phyloP scores from a whole-genome alignment of 2,797 vertebrate species.

The Coregonus ussuriensis region DNA sequence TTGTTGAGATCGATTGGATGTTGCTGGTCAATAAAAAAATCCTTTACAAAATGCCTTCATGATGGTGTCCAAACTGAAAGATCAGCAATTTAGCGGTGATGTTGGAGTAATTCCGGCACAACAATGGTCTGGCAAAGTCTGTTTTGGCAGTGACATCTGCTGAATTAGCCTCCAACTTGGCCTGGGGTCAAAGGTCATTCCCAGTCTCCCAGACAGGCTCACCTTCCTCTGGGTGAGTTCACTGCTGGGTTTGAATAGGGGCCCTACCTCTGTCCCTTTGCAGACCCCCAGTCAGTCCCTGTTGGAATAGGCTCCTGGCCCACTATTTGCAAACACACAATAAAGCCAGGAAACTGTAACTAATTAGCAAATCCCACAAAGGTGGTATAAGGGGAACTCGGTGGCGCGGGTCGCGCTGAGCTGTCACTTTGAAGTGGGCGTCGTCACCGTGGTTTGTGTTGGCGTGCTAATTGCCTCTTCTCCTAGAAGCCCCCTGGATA shows the following conservation, averaged over 20 bases:
- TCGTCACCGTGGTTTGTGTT: conserved; percentile 30
- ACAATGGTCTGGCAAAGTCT: background rate
- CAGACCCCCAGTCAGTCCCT: background rate
- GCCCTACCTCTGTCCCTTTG: background rate
- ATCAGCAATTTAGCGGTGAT: background rate
- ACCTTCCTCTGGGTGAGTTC: background rate
- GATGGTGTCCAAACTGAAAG: background rate
- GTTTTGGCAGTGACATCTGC: background rate
- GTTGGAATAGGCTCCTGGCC: background rate
- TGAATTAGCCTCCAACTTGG: background rate
- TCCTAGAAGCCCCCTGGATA: conserved; percentile 34
- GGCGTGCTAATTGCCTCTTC: conserved; percentile 48
- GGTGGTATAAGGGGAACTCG: background rate
- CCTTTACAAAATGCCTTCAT: background rate
- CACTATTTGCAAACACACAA: conserved; percentile 7
- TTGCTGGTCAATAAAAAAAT: background rate
- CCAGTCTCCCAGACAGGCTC: background rate
- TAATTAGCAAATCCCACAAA: conserved; percentile 7
- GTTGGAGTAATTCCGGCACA: background rate
- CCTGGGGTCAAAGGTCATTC: background rate
- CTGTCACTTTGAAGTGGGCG: conserved; percentile 21
- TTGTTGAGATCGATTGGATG: background rate
- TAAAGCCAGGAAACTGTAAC: conserved; percentile 4
- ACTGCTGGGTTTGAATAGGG: background rate
- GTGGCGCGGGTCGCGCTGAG: conserved; percentile 14